Evolutionary conservation across 2,888 invertebrate genomes (phyloP), one percentile per base, ranked within the genome.

Genomic region (Cepaea hortensis): DNA sequence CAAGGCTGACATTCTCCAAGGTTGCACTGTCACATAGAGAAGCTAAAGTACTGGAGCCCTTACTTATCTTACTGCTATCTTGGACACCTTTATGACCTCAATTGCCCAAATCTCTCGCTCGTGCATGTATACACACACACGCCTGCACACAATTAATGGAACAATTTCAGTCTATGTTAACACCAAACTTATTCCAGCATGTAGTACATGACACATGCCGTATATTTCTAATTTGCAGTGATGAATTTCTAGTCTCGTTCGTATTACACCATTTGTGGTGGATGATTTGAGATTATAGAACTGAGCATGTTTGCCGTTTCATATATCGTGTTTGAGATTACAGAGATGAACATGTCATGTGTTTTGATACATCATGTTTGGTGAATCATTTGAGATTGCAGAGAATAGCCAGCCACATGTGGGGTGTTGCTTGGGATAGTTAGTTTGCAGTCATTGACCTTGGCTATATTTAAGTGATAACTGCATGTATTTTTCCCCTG

Each of bases 181-280:
- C 65, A 65, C 0, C 65, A 65, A 65, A 65, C 0, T 9, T 65
- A 13, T 65, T 18, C 65, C 65, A 65, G 9, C 65, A 65, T 65
- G 65, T 9, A 65, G 18, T 65, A 35, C 35, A 35, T 35, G 35
- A 35, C 35, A 35, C 35, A 35, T 35, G 35, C 35, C 35, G 1
- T 35, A 35, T 35, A 35, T 35, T 35, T 68, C 2, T 11, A 6
- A 4, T 20, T 0, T 84, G 75, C 76, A 18, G n/a, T 61, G 75
- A 76, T 84, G 61, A 86, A 6, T 65, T 77, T 80, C 48, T 77
- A 46, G 80, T 65, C 75, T 82, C 84, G 76, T 84, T 84, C 61
- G 77, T 77, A 83, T 84, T 70, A 73, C 70, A 46, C 72, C 55
- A 65, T n/a, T 9, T 73, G 15, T 73, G 80, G 80, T 85, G 81